Base-by-base conservation (phyloP, 2,797 vertebrate genomes). In the Hapalemur alaotrensis region DNA sequence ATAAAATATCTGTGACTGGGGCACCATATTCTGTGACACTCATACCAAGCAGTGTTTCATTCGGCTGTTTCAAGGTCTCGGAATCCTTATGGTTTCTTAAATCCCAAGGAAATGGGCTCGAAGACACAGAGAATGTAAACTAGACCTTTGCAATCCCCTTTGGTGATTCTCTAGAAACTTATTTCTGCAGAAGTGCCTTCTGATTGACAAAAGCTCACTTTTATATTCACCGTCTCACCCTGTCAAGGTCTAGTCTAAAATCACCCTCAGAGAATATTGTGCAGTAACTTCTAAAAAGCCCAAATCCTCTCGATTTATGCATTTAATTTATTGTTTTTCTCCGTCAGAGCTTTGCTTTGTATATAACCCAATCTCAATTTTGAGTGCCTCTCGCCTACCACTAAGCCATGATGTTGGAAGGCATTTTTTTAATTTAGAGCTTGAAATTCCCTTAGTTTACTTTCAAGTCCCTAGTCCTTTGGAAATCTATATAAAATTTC, bases 91-190 rank as follows among this genome's bases (percentile, higher is more conserved):
- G 93, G 83, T 91, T 98, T 98, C 81, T 92, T 95, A 96, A 98
- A 96, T 97, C 96, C 97, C 97, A 97, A 93, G 93, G 96, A 98
- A 97, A 96, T 95, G 85, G 94, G 75, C 94, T 78, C 0, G 12
- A 96, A 98, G 96, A 96, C 95, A 96, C 65, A 88, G 93, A 92
- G 95, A 98, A 98, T 97, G 95, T 97, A 97, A 97, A 97, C 95
- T 92, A 95, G 97, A 92, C 96, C 93, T 98, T 97, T 97, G 96
- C 96, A 98, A 98, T 97, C 96, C 96, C 96, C 96, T 97, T 95
- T 7, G 84, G 96, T 96, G 97, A 69, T 80, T 96, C 96, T 93
- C 23, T 76, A 67, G 97, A 96, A 97, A 95, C 89, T 81, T 92
- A 93, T 85, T 95, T 91, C 84, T 89, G 92, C 92, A 93, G 96